Conservation (phyloP, 2,797 vertebrate genomes). For the Perdix hodgsoniae region DNA sequence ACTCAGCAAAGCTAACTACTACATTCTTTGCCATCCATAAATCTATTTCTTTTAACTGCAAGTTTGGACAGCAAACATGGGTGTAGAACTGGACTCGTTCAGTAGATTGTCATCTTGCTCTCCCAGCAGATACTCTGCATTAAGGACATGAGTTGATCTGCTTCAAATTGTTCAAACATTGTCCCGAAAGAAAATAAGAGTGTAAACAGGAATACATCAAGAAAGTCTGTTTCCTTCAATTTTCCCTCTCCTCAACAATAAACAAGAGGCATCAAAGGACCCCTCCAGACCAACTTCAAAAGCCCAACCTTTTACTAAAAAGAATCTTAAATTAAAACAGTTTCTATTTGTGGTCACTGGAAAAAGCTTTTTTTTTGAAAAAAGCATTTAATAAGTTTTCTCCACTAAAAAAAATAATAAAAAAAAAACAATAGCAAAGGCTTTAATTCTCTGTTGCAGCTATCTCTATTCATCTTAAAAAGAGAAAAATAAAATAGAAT, state of each 20-base stretch:
- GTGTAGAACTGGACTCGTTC: background rate
- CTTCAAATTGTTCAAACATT: background rate
- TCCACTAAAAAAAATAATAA: background rate
- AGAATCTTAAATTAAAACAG: background rate
- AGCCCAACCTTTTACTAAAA: background rate
- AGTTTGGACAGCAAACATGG: conserved; percentile 10
- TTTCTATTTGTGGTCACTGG: conserved; percentile 10
- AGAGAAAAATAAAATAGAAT: background rate
- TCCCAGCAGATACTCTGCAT: background rate
- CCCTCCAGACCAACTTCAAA: conserved; percentile 28
- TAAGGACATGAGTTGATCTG: background rate
- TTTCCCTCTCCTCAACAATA: conserved; percentile 13
- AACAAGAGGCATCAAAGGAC: conserved; percentile 38
- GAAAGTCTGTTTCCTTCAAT: background rate
- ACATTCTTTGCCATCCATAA: background rate
- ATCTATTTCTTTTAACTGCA: background rate
- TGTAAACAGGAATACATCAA: background rate
- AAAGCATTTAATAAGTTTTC: background rate
- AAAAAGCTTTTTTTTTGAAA: background rate
- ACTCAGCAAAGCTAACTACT: conserved; percentile 9
- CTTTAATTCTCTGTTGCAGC: background rate
- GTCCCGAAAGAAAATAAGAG: background rate
- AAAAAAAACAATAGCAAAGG: background rate
- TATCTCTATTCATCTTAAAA: background rate
- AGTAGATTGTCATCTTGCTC: background rate